These are phyloP conservation scores for Bilobella aurantiaca DNA, from an alignment of 1,140 invertebrate genomes.

Conservation along the genomic window DNA sequence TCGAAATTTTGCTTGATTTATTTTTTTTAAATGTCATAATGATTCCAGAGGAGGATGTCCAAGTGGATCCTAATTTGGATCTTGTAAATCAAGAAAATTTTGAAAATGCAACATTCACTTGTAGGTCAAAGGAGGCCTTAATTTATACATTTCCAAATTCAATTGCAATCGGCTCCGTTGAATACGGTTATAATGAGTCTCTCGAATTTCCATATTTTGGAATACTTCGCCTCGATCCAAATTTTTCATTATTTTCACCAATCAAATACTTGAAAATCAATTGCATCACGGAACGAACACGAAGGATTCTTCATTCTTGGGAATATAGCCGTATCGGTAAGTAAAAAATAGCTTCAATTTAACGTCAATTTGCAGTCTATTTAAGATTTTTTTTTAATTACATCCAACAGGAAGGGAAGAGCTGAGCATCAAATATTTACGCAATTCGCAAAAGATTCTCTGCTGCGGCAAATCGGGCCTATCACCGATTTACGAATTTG, in stretches of 20 bases:
- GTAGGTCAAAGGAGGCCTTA: slow-evolving; percentile 25
- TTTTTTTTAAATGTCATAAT: too few species aligned
- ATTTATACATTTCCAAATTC: slow-evolving; percentile 21
- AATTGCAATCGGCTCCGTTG: slow-evolving; percentile 12
- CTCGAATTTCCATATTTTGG: slow-evolving; percentile 25
- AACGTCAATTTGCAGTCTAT: neutral
- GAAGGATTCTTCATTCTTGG: slow-evolving; percentile 28
- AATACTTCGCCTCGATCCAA: slow-evolving; percentile 10
- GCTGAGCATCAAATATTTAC: slow-evolving; percentile 24
- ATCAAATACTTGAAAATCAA: slow-evolving; percentile 33
- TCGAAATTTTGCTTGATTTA: neutral
- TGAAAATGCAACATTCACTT: slow-evolving; percentile 27
- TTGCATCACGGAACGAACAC: slow-evolving; percentile 17
- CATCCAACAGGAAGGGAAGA: slow-evolving; percentile 27
- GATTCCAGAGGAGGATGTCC: slow-evolving; percentile 22
- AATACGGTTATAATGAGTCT: slow-evolving; percentile 18
- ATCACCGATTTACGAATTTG: slow-evolving; percentile 25
- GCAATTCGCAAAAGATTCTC: slow-evolving; percentile 16
- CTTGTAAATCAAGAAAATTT: slow-evolving; percentile 21
- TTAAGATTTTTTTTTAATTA: neutral
- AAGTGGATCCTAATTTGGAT: slow-evolving; percentile 10
- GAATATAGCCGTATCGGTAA: slow-evolving; percentile 28
- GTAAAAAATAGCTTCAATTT: neutral
- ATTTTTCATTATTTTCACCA: slow-evolving; percentile 19
- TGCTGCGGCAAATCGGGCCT: slow-evolving; percentile 30